These are phyloP conservation scores for Phodopus roborovskii DNA, from an alignment of 2,113 vertebrate species.

Conservation along the genomic window DNA sequence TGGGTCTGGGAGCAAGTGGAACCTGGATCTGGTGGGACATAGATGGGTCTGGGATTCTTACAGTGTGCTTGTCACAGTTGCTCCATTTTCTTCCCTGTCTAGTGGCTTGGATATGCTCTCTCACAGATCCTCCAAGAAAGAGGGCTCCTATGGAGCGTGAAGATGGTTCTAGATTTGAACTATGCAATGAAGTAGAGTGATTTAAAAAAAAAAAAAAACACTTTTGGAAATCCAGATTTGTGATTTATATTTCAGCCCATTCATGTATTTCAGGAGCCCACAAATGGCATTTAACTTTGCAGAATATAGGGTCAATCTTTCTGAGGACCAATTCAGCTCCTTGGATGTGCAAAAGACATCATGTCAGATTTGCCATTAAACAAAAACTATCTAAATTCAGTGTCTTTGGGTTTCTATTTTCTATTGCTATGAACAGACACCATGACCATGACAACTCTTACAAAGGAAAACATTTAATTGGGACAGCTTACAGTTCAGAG, in stretches of 20 bases:
- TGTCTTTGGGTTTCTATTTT: neutral
- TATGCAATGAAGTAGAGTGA: conserved; percentile 16
- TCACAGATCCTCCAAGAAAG: neutral
- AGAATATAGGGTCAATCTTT: neutral
- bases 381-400: conserved; percentile 59
- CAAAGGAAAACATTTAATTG: neutral
- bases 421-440: neutral
- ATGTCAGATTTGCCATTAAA: conserved; percentile 66
- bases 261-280: neutral
- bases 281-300: conserved; percentile 26
- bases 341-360: conserved; percentile 57
- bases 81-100: neutral
- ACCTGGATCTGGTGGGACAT: neutral
- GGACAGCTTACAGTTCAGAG: neutral
- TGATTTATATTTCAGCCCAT: conserved; percentile 8
- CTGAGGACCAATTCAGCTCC: conserved; percentile 1
- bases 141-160: neutral
- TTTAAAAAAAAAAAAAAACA: neutral
- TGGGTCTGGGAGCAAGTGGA: neutral
- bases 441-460: neutral
- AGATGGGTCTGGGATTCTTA: neutral
- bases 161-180: neutral
- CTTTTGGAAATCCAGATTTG: conserved; percentile 40
- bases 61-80: neutral
- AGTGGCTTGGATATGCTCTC: neutral